phyloP scores from a whole-genome alignment of 2,888 invertebrate genomes.

The Dioctria rufipes region DNA sequence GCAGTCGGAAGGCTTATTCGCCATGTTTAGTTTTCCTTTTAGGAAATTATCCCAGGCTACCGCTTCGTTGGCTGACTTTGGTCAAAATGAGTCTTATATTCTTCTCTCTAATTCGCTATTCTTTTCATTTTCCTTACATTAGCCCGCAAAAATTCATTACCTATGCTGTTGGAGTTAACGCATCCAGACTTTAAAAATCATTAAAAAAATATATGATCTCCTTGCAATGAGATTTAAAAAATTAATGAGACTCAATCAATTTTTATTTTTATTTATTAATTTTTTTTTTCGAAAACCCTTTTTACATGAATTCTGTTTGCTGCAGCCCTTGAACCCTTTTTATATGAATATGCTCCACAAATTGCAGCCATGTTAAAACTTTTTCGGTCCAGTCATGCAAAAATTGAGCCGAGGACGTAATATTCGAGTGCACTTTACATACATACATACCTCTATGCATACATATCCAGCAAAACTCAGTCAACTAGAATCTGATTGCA shows the following conservation, averaged over 20 bases:
- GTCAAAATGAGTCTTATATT: too few species aligned
- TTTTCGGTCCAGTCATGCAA: conserved; percentile 28
- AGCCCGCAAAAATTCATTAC: too few species aligned
- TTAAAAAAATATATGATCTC: too few species aligned
- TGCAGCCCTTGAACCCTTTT: background rate
- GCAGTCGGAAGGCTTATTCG: too few species aligned
- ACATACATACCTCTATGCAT: too few species aligned
- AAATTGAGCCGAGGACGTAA: conserved; percentile 2
- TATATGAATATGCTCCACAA: background rate
- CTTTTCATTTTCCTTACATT: too few species aligned
- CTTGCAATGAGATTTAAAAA: conserved; percentile 21
- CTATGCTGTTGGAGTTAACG: too few species aligned
- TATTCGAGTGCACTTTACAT: background rate
- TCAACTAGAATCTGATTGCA: background rate
- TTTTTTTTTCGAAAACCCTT: background rate
- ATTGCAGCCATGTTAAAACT: conserved; percentile 29
- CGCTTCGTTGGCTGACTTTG: too few species aligned
- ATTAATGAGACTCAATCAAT: conserved; percentile 26
- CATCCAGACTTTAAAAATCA: too few species aligned
- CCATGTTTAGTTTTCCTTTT: too few species aligned
- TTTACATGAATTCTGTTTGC: background rate
- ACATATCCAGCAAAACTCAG: background rate
- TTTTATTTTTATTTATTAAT: background rate
- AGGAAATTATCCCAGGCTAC: too few species aligned
- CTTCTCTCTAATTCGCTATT: too few species aligned